Evolutionary conservation across 2,888 invertebrate genomes (phyloP), one percentile per base, ranked within the genome.

Genomic region (Drosophila aldrichi): DNA sequence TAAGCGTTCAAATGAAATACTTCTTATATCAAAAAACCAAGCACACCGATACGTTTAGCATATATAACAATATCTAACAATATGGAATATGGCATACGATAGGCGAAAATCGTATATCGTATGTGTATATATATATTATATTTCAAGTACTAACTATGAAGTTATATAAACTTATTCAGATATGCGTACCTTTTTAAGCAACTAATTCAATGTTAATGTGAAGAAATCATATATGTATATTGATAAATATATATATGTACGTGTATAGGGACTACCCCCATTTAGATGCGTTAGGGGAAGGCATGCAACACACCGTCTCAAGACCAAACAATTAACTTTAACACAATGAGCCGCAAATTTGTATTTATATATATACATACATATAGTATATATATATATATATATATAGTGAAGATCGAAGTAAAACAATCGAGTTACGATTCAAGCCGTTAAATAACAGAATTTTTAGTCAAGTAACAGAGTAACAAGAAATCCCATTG

Each of bases 41-140:
- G 86, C 87, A 88, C 88, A 87, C 86, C 86, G 86, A 86, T 86
- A 86, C 71, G 86, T 79, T 83, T 84, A 85, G 85, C 88, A 82
- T 82, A 48, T 56, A 36, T 51, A 51, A 34, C 20, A 43, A 44
- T 44, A 57, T 38, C 40, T 57, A 22, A 29, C 29, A 29, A 29
- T 46, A 46, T 56, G 43, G 25, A 36, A 10, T 18, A 58, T 81
- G 70, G 68, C 75, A 75, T 57, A 64, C 59, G 72, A 72, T 67
- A 76, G 72, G 72, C 61, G 34, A 57, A 52, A 40, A 38, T 38
- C 14, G 36, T 36, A 66, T 63, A 64, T 57, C 54, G 12, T 68
- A 69, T 52, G 29, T 25, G 3, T 22, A 55, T 62, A 41, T 29
- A 46, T 68, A 69, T 20, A 63, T 40, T 48, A 66, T 72, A 67